Evolutionary conservation across 2,888 invertebrate genomes (phyloP).

Genomic region (Gasteruption jaculator): DNA sequence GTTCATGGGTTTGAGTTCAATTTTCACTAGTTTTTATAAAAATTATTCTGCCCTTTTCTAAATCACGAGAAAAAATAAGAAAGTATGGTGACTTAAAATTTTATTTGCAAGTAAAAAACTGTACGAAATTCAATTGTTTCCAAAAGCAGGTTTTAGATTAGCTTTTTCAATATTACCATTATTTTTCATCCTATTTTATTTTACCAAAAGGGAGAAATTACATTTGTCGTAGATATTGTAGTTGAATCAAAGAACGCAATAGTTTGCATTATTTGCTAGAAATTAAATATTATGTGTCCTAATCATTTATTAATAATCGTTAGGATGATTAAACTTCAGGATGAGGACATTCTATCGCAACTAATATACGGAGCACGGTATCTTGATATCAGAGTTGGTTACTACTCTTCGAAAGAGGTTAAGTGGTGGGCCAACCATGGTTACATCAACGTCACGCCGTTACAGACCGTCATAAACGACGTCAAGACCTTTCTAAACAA

Average conservation of each 20-base stretch:
- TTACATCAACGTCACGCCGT: conserved; percentile 52
- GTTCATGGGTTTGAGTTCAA: too few relatives aligned
- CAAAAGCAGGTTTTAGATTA: too few relatives aligned
- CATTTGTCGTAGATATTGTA: neutral
- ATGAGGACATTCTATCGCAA: conserved; percentile 58
- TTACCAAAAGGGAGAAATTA: conserved; percentile 3
- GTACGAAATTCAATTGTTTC: too few relatives aligned
- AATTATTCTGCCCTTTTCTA: too few relatives aligned
- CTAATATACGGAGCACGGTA: conserved; percentile 60
- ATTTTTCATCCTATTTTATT: too few relatives aligned
- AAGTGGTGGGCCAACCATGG: conserved; percentile 60
- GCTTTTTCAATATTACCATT: too few relatives aligned
- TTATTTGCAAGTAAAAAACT: too few relatives aligned
- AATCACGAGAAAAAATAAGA: too few relatives aligned
- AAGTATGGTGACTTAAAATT: too few relatives aligned
- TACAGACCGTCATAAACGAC: conserved; percentile 54
- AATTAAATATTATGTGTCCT: too few relatives aligned
- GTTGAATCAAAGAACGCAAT: conserved; percentile 1
- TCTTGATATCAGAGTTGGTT: conserved; percentile 59
- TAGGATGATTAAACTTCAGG: conserved; percentile 40
- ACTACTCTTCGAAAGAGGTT: conserved; percentile 46
- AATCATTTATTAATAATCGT: conserved; percentile 23
- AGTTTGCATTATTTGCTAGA: conserved; percentile 2
- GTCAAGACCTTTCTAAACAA: conserved; percentile 56
- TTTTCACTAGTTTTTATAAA: too few relatives aligned